Evolutionary conservation across 2,113 vertebrate species (phyloP), one percentile per base, ranked within the genome.

Genomic region (Podocnemis expansa): DNA sequence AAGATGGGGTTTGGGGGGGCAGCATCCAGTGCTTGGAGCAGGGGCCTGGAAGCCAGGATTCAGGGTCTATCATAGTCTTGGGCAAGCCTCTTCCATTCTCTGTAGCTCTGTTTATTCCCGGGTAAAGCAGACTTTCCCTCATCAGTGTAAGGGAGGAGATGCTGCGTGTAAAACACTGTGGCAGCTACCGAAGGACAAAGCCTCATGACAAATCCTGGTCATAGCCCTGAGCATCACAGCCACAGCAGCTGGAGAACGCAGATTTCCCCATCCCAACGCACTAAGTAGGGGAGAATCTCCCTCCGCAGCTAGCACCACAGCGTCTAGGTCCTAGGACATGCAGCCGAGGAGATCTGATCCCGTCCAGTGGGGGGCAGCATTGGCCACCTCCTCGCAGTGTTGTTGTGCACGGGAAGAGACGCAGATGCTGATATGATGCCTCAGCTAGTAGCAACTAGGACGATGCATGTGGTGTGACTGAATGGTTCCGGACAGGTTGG

Each of bases 21-120:
- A 60, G 82, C 43, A 45, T 52, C 29, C 34, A 16, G 27, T 25
- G 19, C 24, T 60, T 82, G 82, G 2, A 0, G 85, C 34, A 78
- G 29, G 16, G 51, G 91, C 51, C 2, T 0, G 0, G 55, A 16
- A 88, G 16, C 0, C 0, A 31, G 78, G 80, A 55, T 3, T 58
- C 52, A 63, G 63, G 54, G 89, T 85, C 60, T 49, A 56, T 89
- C 51, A 51, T 10, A 14, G 49, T 13, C 49, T 51, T 51, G 10
- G 49, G 49, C 49, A 51, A 51, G 49, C 49, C 56, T 25, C 24
- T 25, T 25, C 27, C 19, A 17, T 19, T 21, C 63, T 10, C n/a
- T 21, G 63, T 22, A 38, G 63, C 63, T 67, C 63, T 10, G 19
- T 67, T 67, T n/a, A 38, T 8, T 34, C 63, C 60, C 22, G 63